Percentiles rank a stretch among this genome's conserved stretches.
These are phyloP conservation scores for Argyresthia albistria DNA, from an alignment of 2,888 invertebrate genomes.

Conservation along the genomic window DNA sequence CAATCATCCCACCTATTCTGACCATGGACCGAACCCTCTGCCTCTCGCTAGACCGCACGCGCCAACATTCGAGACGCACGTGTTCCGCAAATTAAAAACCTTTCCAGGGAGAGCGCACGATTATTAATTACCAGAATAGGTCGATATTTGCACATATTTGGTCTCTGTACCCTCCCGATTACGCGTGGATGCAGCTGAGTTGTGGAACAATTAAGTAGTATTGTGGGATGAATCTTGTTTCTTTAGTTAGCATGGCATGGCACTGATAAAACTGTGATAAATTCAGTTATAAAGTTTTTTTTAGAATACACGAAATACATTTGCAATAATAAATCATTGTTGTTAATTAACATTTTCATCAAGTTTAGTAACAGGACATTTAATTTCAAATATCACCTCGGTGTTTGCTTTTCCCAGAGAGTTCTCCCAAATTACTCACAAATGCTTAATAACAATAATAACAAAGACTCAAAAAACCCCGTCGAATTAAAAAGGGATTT, in stretches of 20 bases:
- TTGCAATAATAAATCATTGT: too few species aligned
- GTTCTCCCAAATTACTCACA: not conserved
- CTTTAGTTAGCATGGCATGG: too few species aligned
- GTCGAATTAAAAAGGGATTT: slow-evolving; percentile 16
- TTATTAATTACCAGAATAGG: slow-evolving; percentile 46
- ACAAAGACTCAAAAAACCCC: slow-evolving; percentile 2
- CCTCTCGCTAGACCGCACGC: slow-evolving; percentile 27
- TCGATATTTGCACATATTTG: slow-evolving; percentile 6
- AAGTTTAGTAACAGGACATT: too few species aligned
- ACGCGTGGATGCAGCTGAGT: not conserved
- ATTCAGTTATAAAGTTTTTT: too few species aligned
- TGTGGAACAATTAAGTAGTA: not conserved
- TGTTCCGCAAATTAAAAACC: slow-evolving; percentile 61
- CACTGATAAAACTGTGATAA: too few species aligned
- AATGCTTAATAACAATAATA: not conserved
- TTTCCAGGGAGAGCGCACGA: slow-evolving; percentile 33
- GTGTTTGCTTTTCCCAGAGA: too few species aligned
- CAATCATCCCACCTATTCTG: slow-evolving; percentile 16
- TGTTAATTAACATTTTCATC: too few species aligned
- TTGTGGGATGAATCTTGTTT: not conserved
- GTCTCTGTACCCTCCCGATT: slow-evolving; percentile 22
- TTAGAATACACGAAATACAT: too few species aligned
- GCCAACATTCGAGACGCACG: slow-evolving; percentile 54
- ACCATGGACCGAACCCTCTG: not conserved
- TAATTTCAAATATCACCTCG: too few species aligned